phyloP scores from a whole-genome alignment of 2,797 vertebrate genomes.

The Gadopsis bispinosus region DNA sequence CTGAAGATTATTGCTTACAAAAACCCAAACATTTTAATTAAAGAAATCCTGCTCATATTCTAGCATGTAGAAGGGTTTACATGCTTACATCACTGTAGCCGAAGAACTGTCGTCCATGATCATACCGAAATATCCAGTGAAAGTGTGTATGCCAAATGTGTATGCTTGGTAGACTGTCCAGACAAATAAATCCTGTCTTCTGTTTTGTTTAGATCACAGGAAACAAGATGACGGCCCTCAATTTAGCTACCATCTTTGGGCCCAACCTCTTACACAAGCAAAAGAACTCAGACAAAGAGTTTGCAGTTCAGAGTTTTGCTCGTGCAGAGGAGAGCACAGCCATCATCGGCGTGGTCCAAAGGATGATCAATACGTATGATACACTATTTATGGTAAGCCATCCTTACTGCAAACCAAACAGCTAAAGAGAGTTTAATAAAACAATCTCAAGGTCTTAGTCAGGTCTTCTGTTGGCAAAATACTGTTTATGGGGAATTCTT shows the following conservation, averaged over 20 bases:
- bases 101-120: neutral
- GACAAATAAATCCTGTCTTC: neutral
- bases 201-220: slow-evolving; percentile 88
- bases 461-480: slow-evolving; percentile 17
- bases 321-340: slow-evolving; percentile 94
- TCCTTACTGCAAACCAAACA: neutral
- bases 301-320: slow-evolving; percentile 94
- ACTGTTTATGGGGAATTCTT: slow-evolving; percentile 43
- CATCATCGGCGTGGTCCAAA: slow-evolving; percentile 93
- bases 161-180: neutral
- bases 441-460: slow-evolving; percentile 11
- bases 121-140: neutral
- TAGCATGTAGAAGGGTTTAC: neutral
- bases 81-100: neutral
- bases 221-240: slow-evolving; percentile 98
- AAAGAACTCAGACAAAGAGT: slow-evolving; percentile 97
- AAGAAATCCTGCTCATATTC: neutral
- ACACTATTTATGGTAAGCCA: slow-evolving; percentile 91
- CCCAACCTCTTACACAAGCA: slow-evolving; percentile 96
- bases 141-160: neutral
- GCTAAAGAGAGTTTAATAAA: slow-evolving; percentile 14
- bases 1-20: neutral
- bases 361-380: slow-evolving; percentile 92
- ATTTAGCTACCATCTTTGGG: slow-evolving; percentile 97
- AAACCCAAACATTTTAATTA: neutral